Evolutionary conservation across 2,797 vertebrate species (phyloP).

Genomic region (Coregonus ussuriensis): DNA sequence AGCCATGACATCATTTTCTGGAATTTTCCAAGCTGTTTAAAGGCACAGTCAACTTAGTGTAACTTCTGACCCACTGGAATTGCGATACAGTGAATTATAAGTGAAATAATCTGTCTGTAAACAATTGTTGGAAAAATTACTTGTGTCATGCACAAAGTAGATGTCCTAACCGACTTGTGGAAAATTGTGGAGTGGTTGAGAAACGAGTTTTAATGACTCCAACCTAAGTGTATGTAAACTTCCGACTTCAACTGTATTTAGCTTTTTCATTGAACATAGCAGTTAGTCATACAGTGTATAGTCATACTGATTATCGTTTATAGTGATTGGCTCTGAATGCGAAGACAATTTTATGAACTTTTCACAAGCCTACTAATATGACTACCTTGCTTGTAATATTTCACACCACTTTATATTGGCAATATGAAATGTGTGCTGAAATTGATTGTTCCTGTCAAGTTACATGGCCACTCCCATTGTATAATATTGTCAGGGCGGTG

Average conservation of each 20-base stretch:
- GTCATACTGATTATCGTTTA: background rate
- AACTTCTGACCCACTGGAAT: too few species aligned
- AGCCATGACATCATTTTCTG: too few species aligned
- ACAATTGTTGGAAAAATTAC: too few species aligned
- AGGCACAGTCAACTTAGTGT: too few species aligned
- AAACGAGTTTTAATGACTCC: too few species aligned
- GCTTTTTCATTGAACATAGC: background rate
- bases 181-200: too few species aligned
- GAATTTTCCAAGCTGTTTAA: too few species aligned
- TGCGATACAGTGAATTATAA: too few species aligned
- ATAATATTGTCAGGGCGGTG: background rate
- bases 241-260: background rate
- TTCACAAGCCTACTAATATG: background rate
- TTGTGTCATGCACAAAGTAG: too few species aligned
- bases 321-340: background rate
- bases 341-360: background rate
- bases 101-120: too few species aligned
- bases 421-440: background rate
- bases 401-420: background rate
- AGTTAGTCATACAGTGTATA: background rate
- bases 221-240: too few species aligned
- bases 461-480: background rate
- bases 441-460: background rate
- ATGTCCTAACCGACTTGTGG: too few species aligned
- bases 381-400: background rate